phyloP scores from a whole-genome alignment of 2,113 vertebrate genomes.

The Hucho hucho region DNA sequence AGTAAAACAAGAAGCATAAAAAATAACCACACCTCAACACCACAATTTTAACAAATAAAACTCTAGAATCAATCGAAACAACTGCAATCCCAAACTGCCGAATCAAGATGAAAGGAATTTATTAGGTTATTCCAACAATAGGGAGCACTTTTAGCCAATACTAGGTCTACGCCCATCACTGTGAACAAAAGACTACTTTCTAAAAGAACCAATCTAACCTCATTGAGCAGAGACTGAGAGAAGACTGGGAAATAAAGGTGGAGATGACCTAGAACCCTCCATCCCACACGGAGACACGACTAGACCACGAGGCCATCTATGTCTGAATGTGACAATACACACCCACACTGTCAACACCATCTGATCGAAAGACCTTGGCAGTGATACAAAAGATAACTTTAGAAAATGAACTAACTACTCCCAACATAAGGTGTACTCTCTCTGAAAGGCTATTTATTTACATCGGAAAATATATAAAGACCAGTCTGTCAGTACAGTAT shows the following conservation, averaged over 20 bases:
- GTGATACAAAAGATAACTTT: background rate
- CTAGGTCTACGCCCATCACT: background rate
- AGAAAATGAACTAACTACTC: too few relatives aligned
- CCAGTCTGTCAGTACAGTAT: background rate
- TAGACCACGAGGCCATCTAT: background rate
- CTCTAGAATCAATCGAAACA: too few relatives aligned
- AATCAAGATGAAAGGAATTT: too few relatives aligned
- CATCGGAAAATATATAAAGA: background rate
- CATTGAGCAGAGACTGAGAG: background rate
- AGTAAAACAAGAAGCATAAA: too few relatives aligned
- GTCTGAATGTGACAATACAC: background rate
- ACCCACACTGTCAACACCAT: conserved; percentile 8
- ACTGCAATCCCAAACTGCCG: too few relatives aligned
- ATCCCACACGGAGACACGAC: background rate
- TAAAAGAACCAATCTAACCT: background rate
- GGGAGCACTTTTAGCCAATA: too few relatives aligned
- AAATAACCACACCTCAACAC: too few relatives aligned
- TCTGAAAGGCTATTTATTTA: background rate
- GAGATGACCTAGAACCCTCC: conserved; percentile 36
- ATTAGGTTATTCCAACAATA: too few relatives aligned
- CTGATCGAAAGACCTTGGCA: background rate
- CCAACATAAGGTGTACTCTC: too few relatives aligned
- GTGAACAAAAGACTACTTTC: background rate
- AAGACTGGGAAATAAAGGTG: background rate
- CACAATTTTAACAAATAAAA: too few relatives aligned